phyloP scores from a whole-genome alignment of 2,113 vertebrate species.

The Crotalus tigris region DNA sequence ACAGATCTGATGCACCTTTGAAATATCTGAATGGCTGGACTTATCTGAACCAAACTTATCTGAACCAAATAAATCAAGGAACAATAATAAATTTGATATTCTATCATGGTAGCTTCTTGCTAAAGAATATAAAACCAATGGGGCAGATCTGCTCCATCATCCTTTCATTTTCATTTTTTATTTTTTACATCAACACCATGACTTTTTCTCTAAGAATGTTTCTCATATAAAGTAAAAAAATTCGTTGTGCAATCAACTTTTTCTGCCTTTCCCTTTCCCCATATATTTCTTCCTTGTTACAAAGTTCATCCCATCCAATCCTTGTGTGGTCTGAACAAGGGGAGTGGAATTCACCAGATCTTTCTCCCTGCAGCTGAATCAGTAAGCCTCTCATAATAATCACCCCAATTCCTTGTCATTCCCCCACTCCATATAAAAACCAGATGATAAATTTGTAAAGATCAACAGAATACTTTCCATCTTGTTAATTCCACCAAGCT shows the following conservation, averaged over 20 bases:
- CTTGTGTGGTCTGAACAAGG: conserved; percentile 50
- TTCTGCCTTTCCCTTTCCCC: neutral
- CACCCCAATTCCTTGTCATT: conserved; percentile 37
- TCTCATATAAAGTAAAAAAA: conserved; percentile 17
- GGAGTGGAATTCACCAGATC: conserved; percentile 58
- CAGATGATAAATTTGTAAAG: conserved; percentile 57
- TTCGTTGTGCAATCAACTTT: neutral
- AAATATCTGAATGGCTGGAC: neutral
- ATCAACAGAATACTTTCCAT: neutral
- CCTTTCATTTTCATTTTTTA: neutral
- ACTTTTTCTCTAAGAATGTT: neutral
- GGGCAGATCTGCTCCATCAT: neutral
- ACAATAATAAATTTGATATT: neutral
- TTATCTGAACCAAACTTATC: neutral
- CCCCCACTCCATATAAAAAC: conserved; percentile 54
- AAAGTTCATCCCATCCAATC: conserved; percentile 60
- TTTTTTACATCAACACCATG: neutral
- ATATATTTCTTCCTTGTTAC: conserved; percentile 37
- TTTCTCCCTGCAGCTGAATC: conserved; percentile 60
- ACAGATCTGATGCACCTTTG: neutral
- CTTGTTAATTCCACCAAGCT: conserved; percentile 32
- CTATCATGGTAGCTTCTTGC: neutral
- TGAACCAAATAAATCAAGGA: neutral
- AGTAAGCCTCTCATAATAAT: conserved; percentile 68
- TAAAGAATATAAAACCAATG: neutral